Percentiles rank a stretch among this genome's conserved stretches.
phyloP scores from a whole-genome alignment of 1,140 invertebrate genomes.

The Neodiprion pinetum region DNA sequence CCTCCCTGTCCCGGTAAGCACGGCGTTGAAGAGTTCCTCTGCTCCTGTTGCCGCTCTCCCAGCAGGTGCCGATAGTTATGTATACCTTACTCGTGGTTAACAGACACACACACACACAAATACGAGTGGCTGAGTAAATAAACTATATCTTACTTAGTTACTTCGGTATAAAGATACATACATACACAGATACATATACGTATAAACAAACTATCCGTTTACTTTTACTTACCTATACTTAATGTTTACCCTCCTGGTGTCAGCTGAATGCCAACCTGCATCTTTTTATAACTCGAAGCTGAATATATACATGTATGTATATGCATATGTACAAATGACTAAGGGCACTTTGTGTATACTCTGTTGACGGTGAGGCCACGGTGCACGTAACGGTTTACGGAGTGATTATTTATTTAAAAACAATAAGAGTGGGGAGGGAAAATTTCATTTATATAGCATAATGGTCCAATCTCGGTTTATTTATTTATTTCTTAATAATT shows the following conservation, averaged over 20 bases:
- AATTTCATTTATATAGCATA: no score
- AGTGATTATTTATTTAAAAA: no score
- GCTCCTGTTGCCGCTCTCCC: slow-evolving; percentile 38
- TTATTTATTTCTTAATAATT: not conserved
- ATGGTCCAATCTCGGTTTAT: no score
- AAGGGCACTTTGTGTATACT: slow-evolving; percentile 5
- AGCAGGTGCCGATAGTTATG: slow-evolving; percentile 41
- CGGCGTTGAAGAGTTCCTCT: slow-evolving; percentile 50
- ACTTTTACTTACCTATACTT: not conserved
- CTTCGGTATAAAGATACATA: no score
- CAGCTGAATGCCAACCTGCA: not conserved
- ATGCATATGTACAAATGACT: not conserved
- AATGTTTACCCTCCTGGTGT: not conserved
- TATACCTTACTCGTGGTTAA: slow-evolving; percentile 22
- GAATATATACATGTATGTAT: not conserved
- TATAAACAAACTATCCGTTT: slow-evolving; percentile 8
- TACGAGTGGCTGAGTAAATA: not conserved
- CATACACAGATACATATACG: no score
- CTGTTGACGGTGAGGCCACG: slow-evolving; percentile 1
- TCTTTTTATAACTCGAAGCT: slow-evolving; percentile 6
- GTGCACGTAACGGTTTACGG: not conserved
- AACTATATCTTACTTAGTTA: not conserved
- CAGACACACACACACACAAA: not conserved
- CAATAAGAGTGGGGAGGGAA: no score
- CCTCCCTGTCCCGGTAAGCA: slow-evolving; percentile 16